Evolutionary conservation across 2,113 vertebrate genomes (phyloP), one percentile per base, ranked within the genome.

Genomic region (Silurus glanis): DNA sequence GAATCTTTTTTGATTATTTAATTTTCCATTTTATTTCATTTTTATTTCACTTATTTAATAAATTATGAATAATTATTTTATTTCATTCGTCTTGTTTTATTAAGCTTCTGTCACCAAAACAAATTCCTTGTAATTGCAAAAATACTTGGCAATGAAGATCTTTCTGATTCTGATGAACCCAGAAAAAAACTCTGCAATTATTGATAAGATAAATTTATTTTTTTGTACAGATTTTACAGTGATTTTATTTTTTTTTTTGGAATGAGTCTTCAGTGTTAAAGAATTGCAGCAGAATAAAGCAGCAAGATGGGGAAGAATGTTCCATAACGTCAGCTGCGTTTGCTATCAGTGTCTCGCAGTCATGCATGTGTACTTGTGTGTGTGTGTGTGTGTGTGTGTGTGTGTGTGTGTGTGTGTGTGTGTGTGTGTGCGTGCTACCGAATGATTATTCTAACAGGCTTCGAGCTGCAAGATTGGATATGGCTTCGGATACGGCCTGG

Each of bases 381-480:
- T 64, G 51, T 78, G 86, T 45, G 45, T 85, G 72, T 59, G 61
- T 19, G 53, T 37, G 37, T 64, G 51, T 78, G 86, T 45, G 45
- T 85, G 72, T 59, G 61, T 19, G 53, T 37, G 37, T 37, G 37
- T 45, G 45, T 85, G 72, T 59, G 61, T 19, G 53, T 37, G 1
- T 37, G 28, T 37, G 28, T 83, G 69, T 83, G 86, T 56, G 49
- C 45, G 51, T 78, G 86, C 86, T 67, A 67, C 86, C 58, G 80
- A 83, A 83, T 87, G 86, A 83, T 87, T 75, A 75, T 83, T 61
- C 49, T 87, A 87, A 87, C 86, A 87, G 71, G 72, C 76, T 87
- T 87, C 67, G 58, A 76, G 71, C 71, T 76, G 86, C 86, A 78
- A 80, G 80, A 78, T 83, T 75, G 58, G 80, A 23, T 75, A 75